Percentiles rank a stretch among this genome's conserved stretches.
Conservation (phyloP, 2,888 invertebrate genomes). For the Petrophora chlorosata region DNA sequence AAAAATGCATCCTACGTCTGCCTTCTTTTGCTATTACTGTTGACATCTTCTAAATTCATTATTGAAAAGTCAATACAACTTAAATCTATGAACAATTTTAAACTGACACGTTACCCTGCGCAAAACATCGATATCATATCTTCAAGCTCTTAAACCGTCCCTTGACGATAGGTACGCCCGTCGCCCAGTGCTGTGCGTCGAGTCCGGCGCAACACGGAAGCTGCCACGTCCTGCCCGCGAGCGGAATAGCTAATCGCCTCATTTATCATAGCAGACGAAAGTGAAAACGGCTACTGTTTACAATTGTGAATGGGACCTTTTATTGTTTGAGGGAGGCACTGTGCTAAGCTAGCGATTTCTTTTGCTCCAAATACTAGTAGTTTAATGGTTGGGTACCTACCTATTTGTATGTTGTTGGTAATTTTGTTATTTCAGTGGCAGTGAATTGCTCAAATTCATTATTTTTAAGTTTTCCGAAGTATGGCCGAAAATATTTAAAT, state of each 20-base stretch:
- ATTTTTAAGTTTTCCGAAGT: no score
- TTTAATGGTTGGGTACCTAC: no score
- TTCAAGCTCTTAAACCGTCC: neutral
- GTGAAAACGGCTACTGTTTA: conserved; percentile 68
- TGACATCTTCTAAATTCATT: no score
- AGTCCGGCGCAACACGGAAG: conserved; percentile 60
- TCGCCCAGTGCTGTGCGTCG: conserved; percentile 39
- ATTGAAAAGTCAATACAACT: no score
- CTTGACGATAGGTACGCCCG: conserved; percentile 5
- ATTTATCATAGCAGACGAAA: conserved; percentile 69
- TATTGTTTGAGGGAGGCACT: conserved; percentile 30
- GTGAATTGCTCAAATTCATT: no score
- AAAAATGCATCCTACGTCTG: no score
- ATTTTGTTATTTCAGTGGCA: no score
- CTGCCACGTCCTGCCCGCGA: conserved; percentile 64
- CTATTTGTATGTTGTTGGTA: no score
- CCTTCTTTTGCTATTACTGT: no score
- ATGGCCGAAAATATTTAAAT: no score
- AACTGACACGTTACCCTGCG: no score
- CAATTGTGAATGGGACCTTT: conserved; percentile 45
- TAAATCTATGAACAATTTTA: no score
- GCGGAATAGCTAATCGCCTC: conserved; percentile 68
- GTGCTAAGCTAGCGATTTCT: conserved; percentile 21
- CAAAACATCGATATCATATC: neutral
- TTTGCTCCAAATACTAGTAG: neutral